Evolutionary conservation across 1,140 invertebrate species (phyloP), one percentile per base, ranked within the genome.

Genomic region (Dolichoris vasculosae): DNA sequence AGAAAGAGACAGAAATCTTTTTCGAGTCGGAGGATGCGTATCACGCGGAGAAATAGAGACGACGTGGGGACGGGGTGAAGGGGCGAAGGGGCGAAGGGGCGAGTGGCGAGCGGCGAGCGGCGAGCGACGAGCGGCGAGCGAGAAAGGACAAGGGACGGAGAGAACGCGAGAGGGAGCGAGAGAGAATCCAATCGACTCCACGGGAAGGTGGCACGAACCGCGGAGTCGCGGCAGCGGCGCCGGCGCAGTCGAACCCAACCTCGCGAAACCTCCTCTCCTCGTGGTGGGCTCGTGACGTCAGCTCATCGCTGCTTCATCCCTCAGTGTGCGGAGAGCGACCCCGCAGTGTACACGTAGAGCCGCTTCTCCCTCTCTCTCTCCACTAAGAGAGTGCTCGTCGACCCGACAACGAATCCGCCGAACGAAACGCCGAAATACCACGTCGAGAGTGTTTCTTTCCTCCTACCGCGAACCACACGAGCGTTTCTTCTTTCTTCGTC

Each of bases 211-310:
- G 86, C 38, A 80, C 40, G 46, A 76, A 73, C 77, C 88, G 88
- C 89, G 87, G 87, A 89, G 90, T 90, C 89, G 90, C 89, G 90
- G 91, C 90, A 51, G 30, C 67, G 43, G 78, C 83, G 89, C 88
- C 88, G 89, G 23, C 75, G 63, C 76, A 51, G 20, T 67, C 43
- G 40, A 48, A 9, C 46, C 48, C 20, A 38, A 26, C 51, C 86
- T 90, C 88, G 91, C 88, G 89, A 91, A 90, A 91, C 91, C 89
- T 90, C 75, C 82, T 78, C 59, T 84, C 91, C 91, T 91, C 91
- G 92, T 92, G 92, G 91, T 92, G 90, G 91, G 89, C 89, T 92
- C 90, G 89, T 93, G 92, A 92, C 92, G 92, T 92, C 92, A 93
- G 90, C 89, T 90, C 88, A 88, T 32, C 71, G 51, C 23, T 32